Percentiles rank a stretch among this genome's conserved stretches.
Conservation (phyloP, 2,113 vertebrate species). For the Semnornis frantzii region DNA sequence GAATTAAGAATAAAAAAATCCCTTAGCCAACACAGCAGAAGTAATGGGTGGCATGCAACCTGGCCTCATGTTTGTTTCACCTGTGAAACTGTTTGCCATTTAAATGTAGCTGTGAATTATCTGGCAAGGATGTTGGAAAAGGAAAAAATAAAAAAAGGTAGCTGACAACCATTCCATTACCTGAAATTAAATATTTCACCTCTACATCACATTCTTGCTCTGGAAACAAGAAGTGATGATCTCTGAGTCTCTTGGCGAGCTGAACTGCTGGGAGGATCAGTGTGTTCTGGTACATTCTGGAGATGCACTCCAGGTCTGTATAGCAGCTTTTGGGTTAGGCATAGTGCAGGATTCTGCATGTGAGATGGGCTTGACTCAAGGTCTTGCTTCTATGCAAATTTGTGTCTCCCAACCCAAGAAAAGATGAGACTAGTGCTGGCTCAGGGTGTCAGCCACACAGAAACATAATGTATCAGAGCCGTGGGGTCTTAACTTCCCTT, state of each 20-base stretch:
- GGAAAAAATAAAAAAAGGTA: neutral
- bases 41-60: neutral
- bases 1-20: neutral
- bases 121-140: conserved; percentile 52
- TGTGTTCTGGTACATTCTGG: too few relatives aligned
- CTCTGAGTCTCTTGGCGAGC: neutral
- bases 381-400: neutral
- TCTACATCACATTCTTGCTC: conserved; percentile 38
- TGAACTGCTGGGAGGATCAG: neutral
- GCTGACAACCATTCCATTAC: conserved; percentile 34
- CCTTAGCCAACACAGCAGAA: conserved; percentile 1
- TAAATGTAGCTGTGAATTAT: conserved; percentile 70
- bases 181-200: conserved; percentile 71
- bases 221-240: neutral
- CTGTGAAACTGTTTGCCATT: conserved; percentile 52
- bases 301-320: neutral
- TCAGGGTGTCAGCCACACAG: neutral
- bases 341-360: neutral
- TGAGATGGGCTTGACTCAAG: rapidly evolving
- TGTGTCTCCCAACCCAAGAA: neutral
- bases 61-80: conserved; percentile 53
- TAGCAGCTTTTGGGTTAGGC: neutral
- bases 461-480: neutral
- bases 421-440: neutral
- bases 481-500: neutral